These are phyloP conservation scores for Prenolepis imparis DNA, from an alignment of 2,888 invertebrate species.

Conservation along the genomic window DNA sequence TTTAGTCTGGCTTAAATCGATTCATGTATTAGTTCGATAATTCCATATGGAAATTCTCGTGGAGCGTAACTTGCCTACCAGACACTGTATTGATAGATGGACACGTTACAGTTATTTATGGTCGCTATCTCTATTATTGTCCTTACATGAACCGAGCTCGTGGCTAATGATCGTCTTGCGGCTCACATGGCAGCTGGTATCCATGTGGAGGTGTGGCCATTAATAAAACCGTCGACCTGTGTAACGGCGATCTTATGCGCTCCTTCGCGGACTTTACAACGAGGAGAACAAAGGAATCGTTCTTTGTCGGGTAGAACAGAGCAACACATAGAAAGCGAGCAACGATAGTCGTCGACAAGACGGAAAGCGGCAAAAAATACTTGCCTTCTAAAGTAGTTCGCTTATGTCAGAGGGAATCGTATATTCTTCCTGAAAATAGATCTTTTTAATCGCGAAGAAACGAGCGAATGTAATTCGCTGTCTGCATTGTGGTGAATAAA, in stretches of 20 bases:
- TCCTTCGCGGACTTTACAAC: constrained; percentile 44
- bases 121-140: constrained; percentile 79
- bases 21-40: background rate
- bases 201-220: constrained; percentile 72
- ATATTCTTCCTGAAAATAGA: constrained; percentile 39
- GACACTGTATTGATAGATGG: constrained; percentile 75
- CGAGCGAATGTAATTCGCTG: constrained; percentile 28
- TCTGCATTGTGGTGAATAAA: constrained; percentile 35
- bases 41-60: constrained; percentile 51
- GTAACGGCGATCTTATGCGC: constrained; percentile 59
- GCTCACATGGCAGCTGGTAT: constrained; percentile 70
- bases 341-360: constrained; percentile 14
- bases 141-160: constrained; percentile 65
- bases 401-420: constrained; percentile 37
- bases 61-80: constrained; percentile 38
- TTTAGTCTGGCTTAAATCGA: constrained; percentile 11
- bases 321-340: constrained; percentile 6
- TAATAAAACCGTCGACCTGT: constrained; percentile 72
- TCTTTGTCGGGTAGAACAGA: constrained; percentile 41
- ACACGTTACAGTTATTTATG: constrained; percentile 78
- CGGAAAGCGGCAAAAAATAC: constrained; percentile 14
- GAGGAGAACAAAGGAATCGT: constrained; percentile 68
- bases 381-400: background rate
- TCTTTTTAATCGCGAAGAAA: constrained; percentile 33
- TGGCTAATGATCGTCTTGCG: constrained; percentile 68